Conservation (phyloP, 2,797 vertebrate genomes). For the Liparis tanakae region DNA sequence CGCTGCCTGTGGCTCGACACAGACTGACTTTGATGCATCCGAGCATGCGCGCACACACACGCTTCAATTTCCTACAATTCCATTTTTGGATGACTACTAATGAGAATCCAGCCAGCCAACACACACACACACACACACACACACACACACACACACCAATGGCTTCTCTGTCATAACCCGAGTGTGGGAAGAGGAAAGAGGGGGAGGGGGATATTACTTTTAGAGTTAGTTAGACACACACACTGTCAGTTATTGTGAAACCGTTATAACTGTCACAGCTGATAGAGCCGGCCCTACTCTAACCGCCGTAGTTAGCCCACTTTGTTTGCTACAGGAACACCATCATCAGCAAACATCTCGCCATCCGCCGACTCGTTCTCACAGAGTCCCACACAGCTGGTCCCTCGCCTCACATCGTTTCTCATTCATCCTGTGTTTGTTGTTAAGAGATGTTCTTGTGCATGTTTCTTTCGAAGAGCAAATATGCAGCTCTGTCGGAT, state of each 20-base stretch:
- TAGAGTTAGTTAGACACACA: no score
- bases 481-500: constrained; percentile 27
- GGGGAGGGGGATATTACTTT: no score
- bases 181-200: no score
- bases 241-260: no score
- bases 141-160: neutral
- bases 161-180: no score
- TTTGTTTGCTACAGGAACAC: constrained; percentile 60
- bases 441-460: constrained; percentile 20
- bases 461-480: constrained; percentile 14
- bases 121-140: neutral
- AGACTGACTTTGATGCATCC: constrained; percentile 42
- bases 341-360: constrained; percentile 58
- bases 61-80: constrained; percentile 24
- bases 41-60: neutral
- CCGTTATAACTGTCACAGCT: constrained; percentile 74
- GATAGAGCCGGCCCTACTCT: constrained; percentile 47
- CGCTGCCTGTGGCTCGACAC: constrained; percentile 52
- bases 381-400: constrained; percentile 63
- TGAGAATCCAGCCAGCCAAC: constrained; percentile 11
- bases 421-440: constrained; percentile 13
- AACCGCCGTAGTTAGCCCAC: constrained; percentile 59
- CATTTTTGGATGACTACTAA: constrained; percentile 34
- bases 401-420: constrained; percentile 23
- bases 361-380: constrained; percentile 55